Evolutionary conservation across 2,113 vertebrate genomes (phyloP).

Genomic region (Aramus guarauna): DNA sequence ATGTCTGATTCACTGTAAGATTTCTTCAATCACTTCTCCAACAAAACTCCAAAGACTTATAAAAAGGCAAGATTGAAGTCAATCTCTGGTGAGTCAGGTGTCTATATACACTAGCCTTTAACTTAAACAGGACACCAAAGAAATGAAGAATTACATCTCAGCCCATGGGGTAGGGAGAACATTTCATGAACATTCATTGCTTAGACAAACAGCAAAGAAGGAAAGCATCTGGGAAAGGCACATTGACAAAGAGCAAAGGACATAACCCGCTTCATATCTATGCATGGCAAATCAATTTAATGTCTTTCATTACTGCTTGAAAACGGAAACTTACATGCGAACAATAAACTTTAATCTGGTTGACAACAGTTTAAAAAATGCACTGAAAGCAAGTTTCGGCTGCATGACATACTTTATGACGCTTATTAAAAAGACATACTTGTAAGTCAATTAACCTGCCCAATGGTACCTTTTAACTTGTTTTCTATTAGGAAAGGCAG

Average conservation of each 20-base stretch:
- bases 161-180: not conserved
- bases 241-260: slow-evolving; percentile 63
- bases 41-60: not conserved
- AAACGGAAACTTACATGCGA: slow-evolving; percentile 60
- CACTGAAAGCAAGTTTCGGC: slow-evolving; percentile 71
- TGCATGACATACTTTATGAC: slow-evolving; percentile 75
- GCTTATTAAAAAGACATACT: slow-evolving; percentile 76
- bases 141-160: not conserved
- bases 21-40: not conserved
- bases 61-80: not conserved
- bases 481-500: slow-evolving; percentile 72
- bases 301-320: slow-evolving; percentile 70
- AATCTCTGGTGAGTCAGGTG: not conserved
- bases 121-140: not conserved
- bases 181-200: not conserved
- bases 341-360: slow-evolving; percentile 79
- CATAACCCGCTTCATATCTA: slow-evolving; percentile 35
- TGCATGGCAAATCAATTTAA: slow-evolving; percentile 67
- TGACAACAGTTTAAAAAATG: slow-evolving; percentile 74
- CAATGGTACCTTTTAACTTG: slow-evolving; percentile 73
- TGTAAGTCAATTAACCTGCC: slow-evolving; percentile 77
- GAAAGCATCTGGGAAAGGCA: slow-evolving; percentile 50
- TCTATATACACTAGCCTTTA: not conserved
- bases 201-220: not conserved
- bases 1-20: not conserved